Base-by-base conservation (phyloP, 2,797 vertebrate genomes). In the Neosilurus hyrtlii region DNA sequence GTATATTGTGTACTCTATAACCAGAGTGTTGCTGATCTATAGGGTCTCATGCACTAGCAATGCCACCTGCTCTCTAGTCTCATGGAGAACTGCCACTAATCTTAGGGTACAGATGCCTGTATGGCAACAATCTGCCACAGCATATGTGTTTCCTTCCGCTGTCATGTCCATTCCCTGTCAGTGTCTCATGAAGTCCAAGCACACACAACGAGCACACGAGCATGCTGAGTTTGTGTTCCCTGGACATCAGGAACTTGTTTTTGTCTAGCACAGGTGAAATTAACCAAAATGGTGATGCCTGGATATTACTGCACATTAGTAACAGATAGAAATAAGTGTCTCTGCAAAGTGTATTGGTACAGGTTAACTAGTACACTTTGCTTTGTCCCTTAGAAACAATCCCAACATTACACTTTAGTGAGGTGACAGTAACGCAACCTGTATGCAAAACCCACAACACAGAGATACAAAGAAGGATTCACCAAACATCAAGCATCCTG, bases 371-470 rank as follows among this genome's bases (percentile, higher is more conserved):
- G n/a, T 78, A 30, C 71, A 35, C 63, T 80, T 52, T 54, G 49
- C 67, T 37, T 70, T n/a, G 66, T 74, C 43, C 85, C 15, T 63
- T 88, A 84, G 63, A 49, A 84, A 89, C 87, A 73, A 85, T 88
- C 86, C 84, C 84, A 78, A 22, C 92, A 94, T 94, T 93, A 88
- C 77, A 82, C 91, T 93, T 92, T 92, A 94, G 90, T 87, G 85
- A 91, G 91, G 87, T 87, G 93, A 93, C 93, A 92, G 91, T 94
- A 93, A 93, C 91, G 89, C 88, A 88, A 85, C 85, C 86, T 83
- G 62, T 88, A 90, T 91, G 92, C 90, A 91, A 92, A 93, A 93
- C 83, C 85, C 89, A 87, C 86, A 78, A 84, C 62, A 57, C 88
- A 82, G 80, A 30, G 89, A 91, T 93, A 91, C 91, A 93, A 92